Percentiles rank a stretch among this genome's conserved stretches.
Conservation (phyloP, 2,113 vertebrate species). For the Pandion haliaetus region DNA sequence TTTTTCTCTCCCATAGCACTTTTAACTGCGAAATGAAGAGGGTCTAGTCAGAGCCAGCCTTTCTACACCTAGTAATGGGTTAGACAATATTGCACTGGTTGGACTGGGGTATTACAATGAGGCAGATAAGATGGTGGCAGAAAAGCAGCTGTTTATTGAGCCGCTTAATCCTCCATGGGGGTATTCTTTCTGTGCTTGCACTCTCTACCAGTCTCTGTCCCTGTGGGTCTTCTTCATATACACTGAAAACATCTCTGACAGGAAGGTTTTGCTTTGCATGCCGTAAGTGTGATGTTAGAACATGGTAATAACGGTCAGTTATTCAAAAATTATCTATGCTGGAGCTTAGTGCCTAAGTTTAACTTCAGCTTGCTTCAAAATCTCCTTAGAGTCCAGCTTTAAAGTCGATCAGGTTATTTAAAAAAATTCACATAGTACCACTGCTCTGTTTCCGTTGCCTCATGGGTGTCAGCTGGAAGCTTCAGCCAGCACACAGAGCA, state of each 20-base stretch:
- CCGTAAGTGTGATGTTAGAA: neutral
- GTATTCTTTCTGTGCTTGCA: neutral
- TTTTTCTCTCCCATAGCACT: neutral
- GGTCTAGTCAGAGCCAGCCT: accelerated
- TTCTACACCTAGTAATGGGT: neutral
- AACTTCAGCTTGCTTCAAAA: neutral
- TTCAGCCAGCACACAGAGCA: accelerated
- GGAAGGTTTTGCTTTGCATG: neutral
- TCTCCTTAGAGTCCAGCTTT: neutral
- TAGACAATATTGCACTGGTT: accelerated
- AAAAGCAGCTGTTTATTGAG: neutral
- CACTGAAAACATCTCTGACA: accelerated
- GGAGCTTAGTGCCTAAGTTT: neutral
- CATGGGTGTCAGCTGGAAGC: accelerated
- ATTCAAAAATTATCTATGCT: neutral
- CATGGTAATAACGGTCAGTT: neutral
- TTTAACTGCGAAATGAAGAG: neutral
- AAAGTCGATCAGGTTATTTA: neutral
- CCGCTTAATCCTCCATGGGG: too few relatives aligned
- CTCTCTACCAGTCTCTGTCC: neutral
- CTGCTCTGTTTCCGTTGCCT: too few relatives aligned
- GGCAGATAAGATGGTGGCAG: neutral
- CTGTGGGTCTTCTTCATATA: neutral
- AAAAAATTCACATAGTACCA: accelerated
- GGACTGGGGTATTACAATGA: accelerated